Percentiles rank a stretch among this genome's conserved stretches.
phyloP scores from a whole-genome alignment of 2,797 vertebrate species.

The Microcaecilia unicolor region DNA sequence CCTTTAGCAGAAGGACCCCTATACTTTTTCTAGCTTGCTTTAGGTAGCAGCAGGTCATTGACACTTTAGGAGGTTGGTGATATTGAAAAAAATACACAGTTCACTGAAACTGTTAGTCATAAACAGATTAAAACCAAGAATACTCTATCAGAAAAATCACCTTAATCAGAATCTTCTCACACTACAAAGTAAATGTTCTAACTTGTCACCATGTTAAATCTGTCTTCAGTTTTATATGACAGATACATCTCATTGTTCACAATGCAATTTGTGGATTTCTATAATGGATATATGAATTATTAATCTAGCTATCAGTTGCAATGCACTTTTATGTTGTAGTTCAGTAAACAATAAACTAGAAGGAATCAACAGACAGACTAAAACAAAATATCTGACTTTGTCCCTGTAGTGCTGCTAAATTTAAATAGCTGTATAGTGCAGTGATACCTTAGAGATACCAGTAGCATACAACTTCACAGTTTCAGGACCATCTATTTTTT shows the following conservation, averaged over 20 bases:
- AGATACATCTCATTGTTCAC: conserved; percentile 29
- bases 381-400: neutral
- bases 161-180: conserved; percentile 29
- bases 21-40: conserved; percentile 6
- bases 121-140: conserved; percentile 18
- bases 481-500: no score
- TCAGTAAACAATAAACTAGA: conserved; percentile 28
- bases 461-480: no score
- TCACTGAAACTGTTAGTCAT: conserved; percentile 26
- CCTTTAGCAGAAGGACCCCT: no score
- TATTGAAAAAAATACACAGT: conserved; percentile 27
- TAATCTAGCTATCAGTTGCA: conserved; percentile 28
- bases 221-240: conserved; percentile 32
- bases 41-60: conserved; percentile 18
- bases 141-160: conserved; percentile 37
- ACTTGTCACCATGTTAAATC: conserved; percentile 21
- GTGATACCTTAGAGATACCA: no score
- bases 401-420: no score
- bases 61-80: conserved; percentile 25
- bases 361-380: conserved; percentile 18
- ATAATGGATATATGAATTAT: conserved; percentile 33
- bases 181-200: conserved; percentile 25
- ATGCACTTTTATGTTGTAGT: conserved; percentile 23
- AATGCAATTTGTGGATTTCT: conserved; percentile 33
- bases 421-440: no score